These are phyloP conservation scores for Meteorus sp. DNA, from an alignment of 1,140 invertebrate genomes.

Conservation along the genomic window DNA sequence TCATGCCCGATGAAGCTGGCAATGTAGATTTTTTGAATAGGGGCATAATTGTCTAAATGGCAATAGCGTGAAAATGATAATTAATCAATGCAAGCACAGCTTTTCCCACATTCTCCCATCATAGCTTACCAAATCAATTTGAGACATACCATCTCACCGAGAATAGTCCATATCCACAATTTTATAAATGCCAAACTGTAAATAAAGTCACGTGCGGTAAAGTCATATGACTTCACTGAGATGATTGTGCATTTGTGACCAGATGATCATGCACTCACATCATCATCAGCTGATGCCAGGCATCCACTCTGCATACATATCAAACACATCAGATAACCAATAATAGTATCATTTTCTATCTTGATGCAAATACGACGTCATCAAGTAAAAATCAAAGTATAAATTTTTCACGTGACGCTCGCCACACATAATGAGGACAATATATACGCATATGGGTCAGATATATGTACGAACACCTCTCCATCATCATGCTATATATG, in stretches of 20 bases:
- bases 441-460: too few species aligned
- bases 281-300: constrained; percentile 22
- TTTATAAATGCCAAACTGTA: constrained; percentile 52
- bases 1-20: constrained; percentile 46
- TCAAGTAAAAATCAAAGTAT: constrained; percentile 18
- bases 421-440: too few species aligned
- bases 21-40: constrained; percentile 58
- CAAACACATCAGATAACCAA: constrained; percentile 18
- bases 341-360: constrained; percentile 22
- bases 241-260: constrained; percentile 29
- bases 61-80: too few species aligned
- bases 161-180: constrained; percentile 43
- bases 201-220: constrained; percentile 63
- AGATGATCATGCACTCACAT: constrained; percentile 15
- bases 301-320: neutral
- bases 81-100: constrained; percentile 22
- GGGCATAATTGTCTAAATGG: too few species aligned
- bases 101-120: constrained; percentile 31
- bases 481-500: too few species aligned
- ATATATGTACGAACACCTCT: too few species aligned
- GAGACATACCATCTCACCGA: constrained; percentile 50
- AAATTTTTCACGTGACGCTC: constrained; percentile 7
- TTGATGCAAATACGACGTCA: neutral
- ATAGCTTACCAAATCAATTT: constrained; percentile 37
- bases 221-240: constrained; percentile 62